Evolutionary conservation across 2,888 invertebrate genomes (phyloP).

Genomic region (Miltochrista miniata): DNA sequence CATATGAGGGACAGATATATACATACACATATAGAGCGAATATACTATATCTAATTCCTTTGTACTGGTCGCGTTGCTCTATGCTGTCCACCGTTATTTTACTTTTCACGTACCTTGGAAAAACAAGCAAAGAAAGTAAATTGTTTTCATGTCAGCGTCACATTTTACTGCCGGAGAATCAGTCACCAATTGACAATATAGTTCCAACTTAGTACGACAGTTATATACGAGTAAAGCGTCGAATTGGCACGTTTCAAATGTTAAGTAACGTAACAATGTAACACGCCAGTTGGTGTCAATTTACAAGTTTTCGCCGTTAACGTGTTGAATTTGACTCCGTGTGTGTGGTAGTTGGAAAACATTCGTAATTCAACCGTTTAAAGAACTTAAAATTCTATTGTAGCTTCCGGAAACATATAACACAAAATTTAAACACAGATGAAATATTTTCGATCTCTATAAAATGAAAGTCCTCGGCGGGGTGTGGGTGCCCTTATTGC

Average conservation of each 20-base stretch:
- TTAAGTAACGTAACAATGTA: conserved; percentile 12
- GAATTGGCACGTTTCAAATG: conserved; percentile 14
- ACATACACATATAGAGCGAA: no score
- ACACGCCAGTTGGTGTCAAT: conserved; percentile 15
- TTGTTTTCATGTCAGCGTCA: conserved; percentile 3
- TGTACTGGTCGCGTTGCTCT: no score
- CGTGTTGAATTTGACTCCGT: conserved; percentile 18
- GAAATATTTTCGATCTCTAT: conserved; percentile 36
- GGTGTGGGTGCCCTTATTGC: conserved; percentile 54
- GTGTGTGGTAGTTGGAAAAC: conserved; percentile 46
- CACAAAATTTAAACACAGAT: conserved; percentile 45
- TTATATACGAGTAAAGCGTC: no score
- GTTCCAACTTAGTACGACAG: background rate
- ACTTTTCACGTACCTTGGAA: background rate
- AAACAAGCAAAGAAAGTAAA: conserved; percentile 4
- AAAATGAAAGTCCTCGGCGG: conserved; percentile 57
- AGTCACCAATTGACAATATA: conserved; percentile 5
- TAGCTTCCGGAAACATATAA: conserved; percentile 35
- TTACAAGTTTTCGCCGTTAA: conserved; percentile 14
- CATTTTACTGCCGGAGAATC: conserved; percentile 4
- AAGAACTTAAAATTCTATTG: conserved; percentile 28
- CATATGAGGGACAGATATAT: no score
- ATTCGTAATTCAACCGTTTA: conserved; percentile 7
- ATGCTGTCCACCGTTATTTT: no score
- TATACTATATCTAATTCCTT: no score